Conservation (phyloP, 2,797 vertebrate species). For the Alfaro cultratus region DNA sequence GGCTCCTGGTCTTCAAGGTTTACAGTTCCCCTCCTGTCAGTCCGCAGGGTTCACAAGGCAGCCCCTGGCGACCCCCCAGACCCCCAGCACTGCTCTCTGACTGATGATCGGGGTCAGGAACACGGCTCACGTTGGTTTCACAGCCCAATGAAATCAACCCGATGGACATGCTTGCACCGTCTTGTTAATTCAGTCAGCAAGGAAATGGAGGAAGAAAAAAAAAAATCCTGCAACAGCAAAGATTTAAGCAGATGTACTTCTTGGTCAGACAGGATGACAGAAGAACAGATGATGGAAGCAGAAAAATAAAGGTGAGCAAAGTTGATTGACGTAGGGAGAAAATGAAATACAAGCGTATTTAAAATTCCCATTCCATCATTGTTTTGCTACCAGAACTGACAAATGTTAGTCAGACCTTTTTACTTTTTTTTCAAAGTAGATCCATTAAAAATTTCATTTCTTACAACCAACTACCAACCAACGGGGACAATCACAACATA, state of each 20-base stretch:
- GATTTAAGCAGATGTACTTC: conserved; percentile 53
- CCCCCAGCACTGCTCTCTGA: conserved; percentile 46
- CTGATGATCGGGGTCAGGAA: conserved; percentile 68
- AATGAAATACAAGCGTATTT: neutral
- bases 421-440: neutral
- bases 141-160: conserved; percentile 66
- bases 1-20: conserved; percentile 75
- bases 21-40: conserved; percentile 65
- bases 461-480: neutral
- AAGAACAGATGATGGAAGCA: conserved; percentile 57
- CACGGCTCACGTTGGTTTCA: conserved; percentile 71
- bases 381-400: neutral
- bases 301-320: conserved; percentile 33
- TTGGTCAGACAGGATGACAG: conserved; percentile 39
- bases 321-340: neutral
- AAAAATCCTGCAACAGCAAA: conserved; percentile 44
- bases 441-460: neutral
- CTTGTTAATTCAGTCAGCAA: conserved; percentile 55
- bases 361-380: neutral
- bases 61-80: conserved; percentile 48
- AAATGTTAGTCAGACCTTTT: neutral
- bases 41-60: conserved; percentile 48
- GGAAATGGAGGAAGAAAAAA: conserved; percentile 31
- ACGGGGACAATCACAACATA: neutral
- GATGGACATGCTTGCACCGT: conserved; percentile 47